These are phyloP conservation scores for Saccostrea glomerata DNA, from an alignment of 1,140 invertebrate genomes.

Conservation along the genomic window DNA sequence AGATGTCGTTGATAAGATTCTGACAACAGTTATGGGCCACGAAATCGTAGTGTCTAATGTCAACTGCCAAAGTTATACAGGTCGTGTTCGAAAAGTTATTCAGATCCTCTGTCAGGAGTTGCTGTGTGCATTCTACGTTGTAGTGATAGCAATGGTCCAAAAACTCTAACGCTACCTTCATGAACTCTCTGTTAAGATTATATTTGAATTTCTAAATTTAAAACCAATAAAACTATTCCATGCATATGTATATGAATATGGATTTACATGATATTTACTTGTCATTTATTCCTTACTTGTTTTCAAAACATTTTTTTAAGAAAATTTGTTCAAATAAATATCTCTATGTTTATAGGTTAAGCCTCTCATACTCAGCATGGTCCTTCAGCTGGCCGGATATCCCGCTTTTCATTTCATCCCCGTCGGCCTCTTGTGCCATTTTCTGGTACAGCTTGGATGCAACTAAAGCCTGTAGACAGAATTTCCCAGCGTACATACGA, in stretches of 20 bases:
- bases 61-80: constrained; percentile 94
- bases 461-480: constrained; percentile 83
- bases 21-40: constrained; percentile 97
- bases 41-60: constrained; percentile 94
- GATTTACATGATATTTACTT: no score
- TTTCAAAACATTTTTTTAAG: background rate
- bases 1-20: constrained; percentile 97
- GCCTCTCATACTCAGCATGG: constrained; percentile 76
- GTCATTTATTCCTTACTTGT: background rate
- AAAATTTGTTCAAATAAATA: background rate
- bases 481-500: no score
- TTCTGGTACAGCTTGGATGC: constrained; percentile 97
- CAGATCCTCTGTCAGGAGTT: constrained; percentile 95
- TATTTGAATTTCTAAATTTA: background rate
- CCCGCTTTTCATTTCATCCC: constrained; percentile 96
- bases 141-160: constrained; percentile 96
- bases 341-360: background rate
- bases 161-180: constrained; percentile 88
- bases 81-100: constrained; percentile 98
- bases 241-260: no score
- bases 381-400: constrained; percentile 89
- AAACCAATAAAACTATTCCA: no score
- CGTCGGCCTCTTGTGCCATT: constrained; percentile 96
- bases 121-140: constrained; percentile 95
- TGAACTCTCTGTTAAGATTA: constrained; percentile 79